Evolutionary conservation across 2,797 vertebrate genomes (phyloP).

Genomic region (Onychomys leucogaster): DNA sequence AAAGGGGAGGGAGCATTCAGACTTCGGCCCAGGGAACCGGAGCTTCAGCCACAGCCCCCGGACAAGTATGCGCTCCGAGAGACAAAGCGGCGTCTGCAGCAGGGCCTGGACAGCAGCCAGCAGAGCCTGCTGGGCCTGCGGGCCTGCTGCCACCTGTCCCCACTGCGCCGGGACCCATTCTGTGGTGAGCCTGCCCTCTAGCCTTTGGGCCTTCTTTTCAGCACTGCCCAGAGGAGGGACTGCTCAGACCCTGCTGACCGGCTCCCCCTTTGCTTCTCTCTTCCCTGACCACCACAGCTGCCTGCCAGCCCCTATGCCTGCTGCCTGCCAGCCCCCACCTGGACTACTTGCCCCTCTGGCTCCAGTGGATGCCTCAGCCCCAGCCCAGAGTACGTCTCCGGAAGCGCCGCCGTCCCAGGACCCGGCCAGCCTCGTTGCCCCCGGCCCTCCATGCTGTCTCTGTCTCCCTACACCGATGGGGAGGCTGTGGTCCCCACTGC

Average conservation of each 20-base stretch:
- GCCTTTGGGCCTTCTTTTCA: background rate
- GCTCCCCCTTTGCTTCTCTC: background rate
- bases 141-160: slow-evolving; percentile 25
- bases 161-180: background rate
- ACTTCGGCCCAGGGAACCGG: slow-evolving; percentile 87
- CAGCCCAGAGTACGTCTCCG: slow-evolving; percentile 43
- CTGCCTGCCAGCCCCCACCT: background rate
- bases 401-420: slow-evolving; percentile 60
- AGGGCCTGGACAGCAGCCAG: slow-evolving; percentile 63
- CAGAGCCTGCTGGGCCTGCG: background rate
- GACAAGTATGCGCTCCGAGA: slow-evolving; percentile 94
- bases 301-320: slow-evolving; percentile 70
- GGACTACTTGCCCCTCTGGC: slow-evolving; percentile 44
- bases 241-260: background rate
- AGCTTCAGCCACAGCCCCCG: slow-evolving; percentile 83
- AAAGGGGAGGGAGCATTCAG: slow-evolving; percentile 94
- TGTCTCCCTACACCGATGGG: slow-evolving; percentile 75
- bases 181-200: slow-evolving; percentile 65
- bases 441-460: background rate
- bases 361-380: slow-evolving; percentile 63
- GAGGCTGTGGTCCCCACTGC: slow-evolving; percentile 71
- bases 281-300: background rate
- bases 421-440: background rate
- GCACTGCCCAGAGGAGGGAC: background rate
- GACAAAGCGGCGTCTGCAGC: slow-evolving; percentile 92